Evolutionary conservation across 2,888 invertebrate species (phyloP).

Genomic region (Zele albiditarsus): DNA sequence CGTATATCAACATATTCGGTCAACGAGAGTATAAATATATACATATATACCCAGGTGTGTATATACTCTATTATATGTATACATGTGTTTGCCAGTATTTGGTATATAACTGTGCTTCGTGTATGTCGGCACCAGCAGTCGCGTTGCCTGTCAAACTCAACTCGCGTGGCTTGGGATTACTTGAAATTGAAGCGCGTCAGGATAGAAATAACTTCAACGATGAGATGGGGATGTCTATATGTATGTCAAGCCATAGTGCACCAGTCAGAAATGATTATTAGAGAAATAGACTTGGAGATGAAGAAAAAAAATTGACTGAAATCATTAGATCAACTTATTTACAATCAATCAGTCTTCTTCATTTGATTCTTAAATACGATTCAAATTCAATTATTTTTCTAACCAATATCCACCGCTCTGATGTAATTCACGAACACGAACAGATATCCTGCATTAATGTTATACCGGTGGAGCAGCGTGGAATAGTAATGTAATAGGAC

Average conservation of each 20-base stretch:
- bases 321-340: too few species aligned
- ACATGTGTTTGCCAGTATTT: neutral
- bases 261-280: neutral
- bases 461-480: too few species aligned
- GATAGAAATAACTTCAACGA: conserved; percentile 37
- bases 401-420: too few species aligned
- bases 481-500: too few species aligned
- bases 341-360: too few species aligned
- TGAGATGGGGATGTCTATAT: conserved; percentile 11
- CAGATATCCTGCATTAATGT: too few species aligned
- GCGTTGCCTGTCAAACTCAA: conserved; percentile 60
- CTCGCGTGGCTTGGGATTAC: conserved; percentile 45
- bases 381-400: too few species aligned
- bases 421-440: too few species aligned
- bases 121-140: conserved; percentile 14
- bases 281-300: neutral
- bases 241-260: neutral
- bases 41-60: neutral
- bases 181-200: conserved; percentile 45
- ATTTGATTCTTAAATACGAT: too few species aligned
- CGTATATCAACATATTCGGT: conserved; percentile 6
- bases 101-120: neutral
- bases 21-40: conserved; percentile 9
- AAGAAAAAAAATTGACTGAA: too few species aligned
- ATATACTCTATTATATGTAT: neutral